Percentiles rank a stretch among this genome's conserved stretches.
Conservation (phyloP, 2,797 vertebrate genomes). For the Tiaroga cobitis region DNA sequence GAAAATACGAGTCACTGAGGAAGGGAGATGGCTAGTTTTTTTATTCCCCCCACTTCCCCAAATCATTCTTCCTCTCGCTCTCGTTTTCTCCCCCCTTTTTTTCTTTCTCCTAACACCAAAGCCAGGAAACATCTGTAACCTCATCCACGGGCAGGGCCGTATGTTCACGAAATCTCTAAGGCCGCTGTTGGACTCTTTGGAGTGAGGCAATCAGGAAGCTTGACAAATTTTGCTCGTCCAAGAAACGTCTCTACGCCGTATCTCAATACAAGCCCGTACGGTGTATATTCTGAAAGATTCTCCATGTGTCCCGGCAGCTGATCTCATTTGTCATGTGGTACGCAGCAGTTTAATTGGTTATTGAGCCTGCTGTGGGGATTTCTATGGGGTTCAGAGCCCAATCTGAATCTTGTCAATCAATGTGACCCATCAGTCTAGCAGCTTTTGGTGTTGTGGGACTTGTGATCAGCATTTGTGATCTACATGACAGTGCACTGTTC, state of each 20-base stretch:
- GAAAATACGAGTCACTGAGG: conserved; percentile 61
- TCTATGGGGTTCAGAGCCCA: conserved; percentile 54
- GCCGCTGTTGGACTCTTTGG: conserved; percentile 15
- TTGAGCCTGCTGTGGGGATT: conserved; percentile 57
- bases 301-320: conserved; percentile 59
- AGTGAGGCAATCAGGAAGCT: conserved; percentile 36
- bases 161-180: conserved; percentile 41
- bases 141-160: conserved; percentile 45
- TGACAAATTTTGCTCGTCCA: conserved; percentile 29
- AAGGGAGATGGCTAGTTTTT: conserved; percentile 51
- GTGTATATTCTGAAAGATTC: conserved; percentile 40
- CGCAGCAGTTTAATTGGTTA: conserved; percentile 61
- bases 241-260: no score
- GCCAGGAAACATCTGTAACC: conserved; percentile 68
- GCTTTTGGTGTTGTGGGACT: conserved; percentile 39
- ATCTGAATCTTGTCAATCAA: conserved; percentile 59
- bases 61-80: conserved; percentile 18
- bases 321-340: conserved; percentile 52
- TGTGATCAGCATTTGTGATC: conserved; percentile 59
- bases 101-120: conserved; percentile 44
- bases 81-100: conserved; percentile 11
- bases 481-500: conserved; percentile 31
- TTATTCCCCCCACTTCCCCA: conserved; percentile 19
- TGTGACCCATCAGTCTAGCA: conserved; percentile 61
- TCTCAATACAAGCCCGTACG: neutral